Conservation (phyloP, 2,113 vertebrate species). For the Oxyruncus cristatus region DNA sequence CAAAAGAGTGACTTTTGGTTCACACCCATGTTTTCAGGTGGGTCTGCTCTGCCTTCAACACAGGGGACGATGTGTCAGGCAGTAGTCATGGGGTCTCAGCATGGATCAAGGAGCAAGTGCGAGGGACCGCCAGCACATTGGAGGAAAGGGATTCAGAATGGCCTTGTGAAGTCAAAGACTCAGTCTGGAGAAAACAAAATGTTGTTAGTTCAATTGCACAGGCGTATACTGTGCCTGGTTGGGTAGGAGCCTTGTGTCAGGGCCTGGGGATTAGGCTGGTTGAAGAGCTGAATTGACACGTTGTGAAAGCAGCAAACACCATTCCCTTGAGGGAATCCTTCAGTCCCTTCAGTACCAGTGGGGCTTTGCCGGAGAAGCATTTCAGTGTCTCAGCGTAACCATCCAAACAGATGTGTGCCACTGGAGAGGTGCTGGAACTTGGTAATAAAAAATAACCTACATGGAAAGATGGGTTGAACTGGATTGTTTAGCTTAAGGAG, state of each 20-base stretch:
- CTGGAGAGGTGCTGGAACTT: neutral
- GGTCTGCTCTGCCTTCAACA: neutral
- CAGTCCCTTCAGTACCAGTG: neutral
- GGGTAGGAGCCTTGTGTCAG: neutral
- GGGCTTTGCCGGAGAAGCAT: neutral
- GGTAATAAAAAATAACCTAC: neutral
- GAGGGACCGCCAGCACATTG: neutral
- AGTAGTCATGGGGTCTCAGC: neutral
- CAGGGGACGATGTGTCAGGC: neutral
- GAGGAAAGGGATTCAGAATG: neutral
- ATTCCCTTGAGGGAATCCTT: neutral
- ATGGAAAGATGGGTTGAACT: neutral
- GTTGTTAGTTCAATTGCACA: neutral
- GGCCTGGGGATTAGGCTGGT: neutral
- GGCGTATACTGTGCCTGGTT: neutral
- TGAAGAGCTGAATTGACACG: neutral
- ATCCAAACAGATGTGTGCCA: neutral
- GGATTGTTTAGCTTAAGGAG: neutral
- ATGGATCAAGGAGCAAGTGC: neutral
- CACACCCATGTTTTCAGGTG: neutral
- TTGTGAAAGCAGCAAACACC: neutral
- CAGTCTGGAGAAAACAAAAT: neutral
- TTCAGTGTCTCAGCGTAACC: neutral
- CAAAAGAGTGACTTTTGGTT: neutral
- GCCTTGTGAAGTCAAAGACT: neutral